phyloP scores from a whole-genome alignment of 2,113 vertebrate species.

The Naja naja region DNA sequence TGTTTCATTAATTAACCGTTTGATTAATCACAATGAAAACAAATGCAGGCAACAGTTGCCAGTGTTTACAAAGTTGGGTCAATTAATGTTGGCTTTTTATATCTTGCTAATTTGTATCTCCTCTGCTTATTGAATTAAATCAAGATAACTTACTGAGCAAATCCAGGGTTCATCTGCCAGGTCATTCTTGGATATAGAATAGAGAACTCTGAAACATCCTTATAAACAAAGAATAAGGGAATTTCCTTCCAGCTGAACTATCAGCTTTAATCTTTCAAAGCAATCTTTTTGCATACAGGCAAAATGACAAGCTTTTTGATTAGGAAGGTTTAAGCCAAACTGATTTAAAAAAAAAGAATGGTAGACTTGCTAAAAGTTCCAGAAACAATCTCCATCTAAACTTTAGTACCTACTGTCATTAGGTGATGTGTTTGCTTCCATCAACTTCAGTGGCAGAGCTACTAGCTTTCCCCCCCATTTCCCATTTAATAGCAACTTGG shows the following conservation, averaged over 20 bases:
- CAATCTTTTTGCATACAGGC: background rate
- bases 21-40: background rate
- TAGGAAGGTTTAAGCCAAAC: background rate
- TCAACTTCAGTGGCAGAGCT: background rate
- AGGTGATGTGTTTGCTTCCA: background rate
- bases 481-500: background rate
- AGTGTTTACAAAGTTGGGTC: background rate
- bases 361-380: background rate
- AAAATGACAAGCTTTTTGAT: background rate
- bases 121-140: background rate
- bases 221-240: background rate
- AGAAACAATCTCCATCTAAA: background rate
- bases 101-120: background rate
- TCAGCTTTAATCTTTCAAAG: background rate
- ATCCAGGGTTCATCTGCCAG: background rate
- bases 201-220: background rate
- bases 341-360: background rate
- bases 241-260: background rate
- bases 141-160: background rate
- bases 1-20: conserved; percentile 1
- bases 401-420: background rate
- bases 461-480: background rate
- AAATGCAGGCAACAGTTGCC: background rate
- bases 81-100: conserved; percentile 2
- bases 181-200: background rate